phyloP scores from a whole-genome alignment of 2,797 vertebrate genomes.

The Anguilla anguilla region DNA sequence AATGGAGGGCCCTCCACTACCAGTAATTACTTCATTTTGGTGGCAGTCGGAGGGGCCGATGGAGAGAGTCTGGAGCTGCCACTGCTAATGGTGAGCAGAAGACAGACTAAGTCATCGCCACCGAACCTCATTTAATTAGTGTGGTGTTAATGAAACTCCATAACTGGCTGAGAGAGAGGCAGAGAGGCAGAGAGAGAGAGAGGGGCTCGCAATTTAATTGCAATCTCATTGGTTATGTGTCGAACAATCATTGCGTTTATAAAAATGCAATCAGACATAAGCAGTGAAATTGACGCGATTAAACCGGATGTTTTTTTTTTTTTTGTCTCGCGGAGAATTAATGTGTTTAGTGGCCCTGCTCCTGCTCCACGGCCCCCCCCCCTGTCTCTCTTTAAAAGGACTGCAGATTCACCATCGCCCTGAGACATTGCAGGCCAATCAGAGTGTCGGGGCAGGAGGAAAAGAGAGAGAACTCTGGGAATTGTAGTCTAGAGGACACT shows the following conservation, averaged over 20 bases:
- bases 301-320: background rate
- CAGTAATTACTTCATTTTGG: conserved; percentile 54
- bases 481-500: background rate
- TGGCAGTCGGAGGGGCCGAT: conserved; percentile 42
- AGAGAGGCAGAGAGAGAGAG: background rate
- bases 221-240: background rate
- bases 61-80: conserved; percentile 30
- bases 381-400: background rate
- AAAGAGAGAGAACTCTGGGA: background rate
- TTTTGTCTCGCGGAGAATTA: background rate
- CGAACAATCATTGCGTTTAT: background rate
- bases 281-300: background rate
- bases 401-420: background rate
- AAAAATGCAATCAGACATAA: background rate
- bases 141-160: background rate
- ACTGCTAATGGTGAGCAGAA: background rate
- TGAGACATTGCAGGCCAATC: background rate
- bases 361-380: background rate
- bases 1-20: conserved; percentile 23
- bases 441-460: background rate
- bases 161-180: background rate
- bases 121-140: conserved; percentile 23
- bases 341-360: background rate
- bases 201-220: background rate
- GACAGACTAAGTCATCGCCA: background rate